Evolutionary conservation across 2,797 vertebrate species (phyloP).

Genomic region (Danio aesculapii): DNA sequence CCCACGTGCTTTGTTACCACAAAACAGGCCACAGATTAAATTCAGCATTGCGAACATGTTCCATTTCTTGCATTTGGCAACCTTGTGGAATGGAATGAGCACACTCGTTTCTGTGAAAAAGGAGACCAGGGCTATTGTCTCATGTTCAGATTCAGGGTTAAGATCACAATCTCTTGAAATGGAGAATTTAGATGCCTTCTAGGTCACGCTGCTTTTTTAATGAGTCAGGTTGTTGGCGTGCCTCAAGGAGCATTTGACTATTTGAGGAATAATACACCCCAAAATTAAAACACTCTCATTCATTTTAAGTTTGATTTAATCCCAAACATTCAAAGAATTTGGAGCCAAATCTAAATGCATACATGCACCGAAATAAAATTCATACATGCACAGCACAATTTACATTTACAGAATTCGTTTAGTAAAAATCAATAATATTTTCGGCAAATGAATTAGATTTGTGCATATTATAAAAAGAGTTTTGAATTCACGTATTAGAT

Average conservation of each 20-base stretch:
- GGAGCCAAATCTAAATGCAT: too few relatives aligned
- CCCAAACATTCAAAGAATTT: too few relatives aligned
- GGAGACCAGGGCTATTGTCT: conserved; percentile 39
- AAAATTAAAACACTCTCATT: not conserved
- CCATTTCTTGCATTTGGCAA: conserved; percentile 24
- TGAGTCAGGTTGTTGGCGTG: conserved; percentile 4
- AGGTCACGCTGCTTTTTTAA: conserved; percentile 14
- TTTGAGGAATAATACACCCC: not conserved
- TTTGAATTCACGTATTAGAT: too few relatives aligned
- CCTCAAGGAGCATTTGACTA: conserved; percentile 6
- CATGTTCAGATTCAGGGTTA: conserved; percentile 55
- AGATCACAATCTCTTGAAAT: conserved; percentile 54
- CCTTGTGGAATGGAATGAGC: conserved; percentile 3
- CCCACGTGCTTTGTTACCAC: conserved; percentile 3
- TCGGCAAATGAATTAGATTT: too few relatives aligned
- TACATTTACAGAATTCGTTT: too few relatives aligned
- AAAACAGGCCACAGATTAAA: conserved; percentile 11
- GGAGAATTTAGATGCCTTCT: conserved; percentile 37
- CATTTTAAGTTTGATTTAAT: not conserved
- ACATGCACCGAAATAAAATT: too few relatives aligned
- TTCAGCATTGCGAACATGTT: conserved; percentile 8
- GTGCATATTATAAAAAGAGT: too few relatives aligned
- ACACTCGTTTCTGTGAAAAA: conserved; percentile 44
- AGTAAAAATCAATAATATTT: too few relatives aligned
- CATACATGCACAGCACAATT: too few relatives aligned